Base-by-base conservation (phyloP, 2,113 vertebrate genomes). In the Siniperca chuatsi region DNA sequence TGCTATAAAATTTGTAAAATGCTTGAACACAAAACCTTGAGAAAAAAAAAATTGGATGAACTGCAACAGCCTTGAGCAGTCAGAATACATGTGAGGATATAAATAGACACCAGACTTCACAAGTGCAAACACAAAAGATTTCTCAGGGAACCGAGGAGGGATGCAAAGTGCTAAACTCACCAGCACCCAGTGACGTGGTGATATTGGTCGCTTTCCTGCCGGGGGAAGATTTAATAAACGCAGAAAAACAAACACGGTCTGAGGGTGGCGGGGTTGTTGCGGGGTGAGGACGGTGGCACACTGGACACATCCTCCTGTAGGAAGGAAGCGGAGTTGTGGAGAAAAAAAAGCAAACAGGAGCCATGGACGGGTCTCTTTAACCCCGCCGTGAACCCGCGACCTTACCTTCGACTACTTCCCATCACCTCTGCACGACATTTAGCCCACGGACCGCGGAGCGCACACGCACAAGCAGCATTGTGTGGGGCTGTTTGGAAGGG, bases 381-480 rank as follows among this genome's bases (percentile, higher is more conserved):
- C 97, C 98, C 96, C 92, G 83, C 90, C 77, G 88, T 97, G 98
- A 99, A 98, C 98, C 95, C 87, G 58, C 89, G 93, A 96, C 96
- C 95, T 94, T 89, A 96, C 96, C 95, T 95, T 93, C 94, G 96
- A 96, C 96, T 93, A 97, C 97, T 97, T 97, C 97, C 96, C 96
- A 95, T 97, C 96, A 97, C 96, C 96, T 95, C 94, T 95, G 94
- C 91, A 86, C 93, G 95, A 97, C 96, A 96, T 95, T 93, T 93
- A 90, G 94, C 94, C 95, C 93, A 89, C 92, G 87, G 77, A 90
- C 76, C 74, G 85, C 87, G 69, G 81, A 71, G 85, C 84, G 67
- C 72, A n/a, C 79, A 55, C 87, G 78, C 82, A 62, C 87, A 68
- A 55, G 81, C 64, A 35, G 74, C 85, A 84, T 83, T 91, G 91